A percentile compares a stretch with the other conserved stretches of the same genome.
Evolutionary conservation across 2,113 vertebrate genomes (phyloP).

Genomic region (Monopterus albus): DNA sequence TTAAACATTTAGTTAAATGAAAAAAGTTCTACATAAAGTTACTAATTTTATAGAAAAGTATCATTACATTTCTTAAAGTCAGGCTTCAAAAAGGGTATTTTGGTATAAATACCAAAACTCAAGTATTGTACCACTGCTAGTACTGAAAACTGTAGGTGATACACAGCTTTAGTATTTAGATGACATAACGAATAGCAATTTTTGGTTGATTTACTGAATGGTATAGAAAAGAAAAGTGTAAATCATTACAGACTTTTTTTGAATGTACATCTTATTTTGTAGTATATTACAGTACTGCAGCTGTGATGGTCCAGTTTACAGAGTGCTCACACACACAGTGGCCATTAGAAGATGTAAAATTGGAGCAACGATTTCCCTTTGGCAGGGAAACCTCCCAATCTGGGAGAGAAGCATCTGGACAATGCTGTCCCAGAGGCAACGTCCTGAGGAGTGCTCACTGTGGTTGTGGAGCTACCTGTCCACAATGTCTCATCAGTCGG

Average conservation of each 20-base stretch:
- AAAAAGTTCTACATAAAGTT: too few species aligned
- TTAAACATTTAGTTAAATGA: too few species aligned
- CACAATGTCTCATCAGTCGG: constrained; percentile 75
- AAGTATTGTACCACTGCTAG: not conserved
- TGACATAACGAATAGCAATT: too few species aligned
- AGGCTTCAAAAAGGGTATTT: not conserved
- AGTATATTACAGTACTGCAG: not conserved
- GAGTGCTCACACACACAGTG: constrained; percentile 43
- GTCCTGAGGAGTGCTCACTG: constrained; percentile 57
- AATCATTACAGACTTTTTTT: not conserved
- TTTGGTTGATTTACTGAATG: not conserved
- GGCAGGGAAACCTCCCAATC: constrained; percentile 69
- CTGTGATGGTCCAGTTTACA: not conserved
- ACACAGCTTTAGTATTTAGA: not conserved
- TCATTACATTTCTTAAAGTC: not conserved
- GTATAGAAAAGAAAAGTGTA: not conserved
- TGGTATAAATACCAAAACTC: not conserved
- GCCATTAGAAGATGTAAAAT: constrained; percentile 72
- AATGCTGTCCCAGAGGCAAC: constrained; percentile 78
- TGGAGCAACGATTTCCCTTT: constrained; percentile 75
- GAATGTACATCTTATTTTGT: not conserved
- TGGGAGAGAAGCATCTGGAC: constrained; percentile 82
- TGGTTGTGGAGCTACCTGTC: constrained; percentile 64
- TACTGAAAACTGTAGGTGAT: not conserved
- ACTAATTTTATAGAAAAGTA: too few species aligned